Evolutionary conservation across 2,797 vertebrate genomes (phyloP), one percentile per base, ranked within the genome.

Genomic region (Pseudochromis fuscus): DNA sequence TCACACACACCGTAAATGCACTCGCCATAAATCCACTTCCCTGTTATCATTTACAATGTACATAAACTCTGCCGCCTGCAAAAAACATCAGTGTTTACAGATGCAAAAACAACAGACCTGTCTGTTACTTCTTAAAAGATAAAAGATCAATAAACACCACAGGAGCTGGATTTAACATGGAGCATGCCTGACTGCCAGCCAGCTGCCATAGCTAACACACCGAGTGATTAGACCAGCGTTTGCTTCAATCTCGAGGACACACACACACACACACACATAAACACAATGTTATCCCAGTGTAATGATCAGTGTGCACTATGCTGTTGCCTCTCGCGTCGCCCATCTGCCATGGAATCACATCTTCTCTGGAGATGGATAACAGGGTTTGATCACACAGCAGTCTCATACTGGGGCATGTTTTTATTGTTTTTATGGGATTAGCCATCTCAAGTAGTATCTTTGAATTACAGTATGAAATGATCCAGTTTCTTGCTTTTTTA

Each of bases 281-380:
- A n/a, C n/a, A n/a, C n/a, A n/a, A n/a, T n/a, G 61, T 79, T 81
- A 85, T 66, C 55, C 33, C 76, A 70, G 33, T 71, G 82, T 77
- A 86, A 89, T 87, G 83, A 81, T 77, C 76, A 75, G 60, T 64
- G 65, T 67, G 77, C 62, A 72, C 69, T 75, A 16, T 53, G 45
- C 52, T 73, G 78, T 66, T 85, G 69, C 79, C 62, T 82, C 73
- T 87, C 82, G 73, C 83, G 81, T 84, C 71, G 82, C 38, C 86
- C 86, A 87, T 89, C 89, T 90, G 89, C 83, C 61, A 59, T 48
- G 37, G 33, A 86, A 85, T 81, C 82, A 70, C 64, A 82, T 67
- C 64, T 51, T 82, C 88, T 87, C 85, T 58, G 55, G 80, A 81
- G 75, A 83, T 23, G n/a, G 75, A 77, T 90, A 90, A 90, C 77